Conservation (phyloP, 2,113 vertebrate genomes). For the Pygoscelis adeliae region DNA sequence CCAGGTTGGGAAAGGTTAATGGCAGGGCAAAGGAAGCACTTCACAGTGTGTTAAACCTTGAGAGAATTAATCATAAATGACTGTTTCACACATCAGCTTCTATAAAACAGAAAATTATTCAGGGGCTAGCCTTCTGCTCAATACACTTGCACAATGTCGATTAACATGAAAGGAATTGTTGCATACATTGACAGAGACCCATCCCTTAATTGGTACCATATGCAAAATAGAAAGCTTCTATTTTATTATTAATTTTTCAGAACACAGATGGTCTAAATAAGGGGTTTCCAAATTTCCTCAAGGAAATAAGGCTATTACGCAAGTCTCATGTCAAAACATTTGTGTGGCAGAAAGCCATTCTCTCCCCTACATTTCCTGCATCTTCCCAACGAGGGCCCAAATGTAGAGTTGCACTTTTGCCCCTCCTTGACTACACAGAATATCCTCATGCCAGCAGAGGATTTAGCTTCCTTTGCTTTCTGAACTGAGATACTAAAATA, state of each 20-base stretch:
- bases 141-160: neutral
- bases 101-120: neutral
- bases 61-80: neutral
- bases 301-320: neutral
- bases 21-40: neutral
- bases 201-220: neutral
- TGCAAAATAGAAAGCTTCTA: constrained; percentile 2
- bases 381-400: neutral
- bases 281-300: neutral
- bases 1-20: neutral
- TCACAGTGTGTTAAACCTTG: neutral
- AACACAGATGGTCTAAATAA: constrained; percentile 1
- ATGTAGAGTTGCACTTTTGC: rapidly evolving
- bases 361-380: neutral
- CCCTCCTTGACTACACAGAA: neutral
- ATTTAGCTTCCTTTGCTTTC: neutral
- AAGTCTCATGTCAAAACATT: neutral
- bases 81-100: neutral
- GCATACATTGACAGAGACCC: neutral
- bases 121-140: neutral
- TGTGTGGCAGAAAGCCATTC: neutral
- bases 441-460: neutral
- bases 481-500: neutral
- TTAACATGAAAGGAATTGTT: neutral
- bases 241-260: constrained; percentile 9